Percentiles rank a stretch among this genome's conserved stretches.
phyloP scores from a whole-genome alignment of 2,113 vertebrate species.

The Arenaria interpres region DNA sequence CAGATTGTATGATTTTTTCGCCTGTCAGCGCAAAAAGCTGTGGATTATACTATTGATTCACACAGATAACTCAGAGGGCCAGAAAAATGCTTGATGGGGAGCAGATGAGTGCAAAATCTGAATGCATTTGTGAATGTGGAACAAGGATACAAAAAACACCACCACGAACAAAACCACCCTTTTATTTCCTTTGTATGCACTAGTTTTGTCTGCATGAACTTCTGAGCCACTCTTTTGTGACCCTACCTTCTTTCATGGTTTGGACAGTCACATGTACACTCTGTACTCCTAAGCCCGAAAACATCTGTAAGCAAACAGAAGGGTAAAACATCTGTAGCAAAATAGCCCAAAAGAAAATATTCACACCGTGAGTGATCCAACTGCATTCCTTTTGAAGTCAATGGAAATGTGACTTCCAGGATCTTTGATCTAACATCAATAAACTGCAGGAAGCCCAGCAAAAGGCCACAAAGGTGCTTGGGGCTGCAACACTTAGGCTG shows the following conservation, averaged over 20 bases:
- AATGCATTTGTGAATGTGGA: neutral
- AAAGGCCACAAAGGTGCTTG: neutral
- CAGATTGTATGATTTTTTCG: neutral
- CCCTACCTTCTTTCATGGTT: neutral
- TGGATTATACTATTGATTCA: neutral
- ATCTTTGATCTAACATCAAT: neutral
- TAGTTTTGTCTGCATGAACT: neutral
- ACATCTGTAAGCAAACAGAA: too few species aligned
- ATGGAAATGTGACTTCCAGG: neutral
- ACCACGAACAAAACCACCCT: accelerated
- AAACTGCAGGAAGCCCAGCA: neutral
- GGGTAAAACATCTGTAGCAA: neutral
- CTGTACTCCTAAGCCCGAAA: neutral
- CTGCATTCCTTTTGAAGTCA: neutral
- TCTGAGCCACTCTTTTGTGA: neutral
- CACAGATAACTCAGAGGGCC: neutral
- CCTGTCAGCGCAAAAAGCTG: neutral
- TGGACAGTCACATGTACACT: neutral
- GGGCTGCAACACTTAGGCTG: neutral
- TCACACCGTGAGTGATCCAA: neutral
- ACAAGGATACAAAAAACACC: neutral
- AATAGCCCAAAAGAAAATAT: neutral
- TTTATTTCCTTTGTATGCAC: neutral
- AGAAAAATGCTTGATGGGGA: neutral
- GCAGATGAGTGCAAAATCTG: neutral